Conservation (phyloP, 1,140 invertebrate genomes). For the Ceratina japonica region DNA sequence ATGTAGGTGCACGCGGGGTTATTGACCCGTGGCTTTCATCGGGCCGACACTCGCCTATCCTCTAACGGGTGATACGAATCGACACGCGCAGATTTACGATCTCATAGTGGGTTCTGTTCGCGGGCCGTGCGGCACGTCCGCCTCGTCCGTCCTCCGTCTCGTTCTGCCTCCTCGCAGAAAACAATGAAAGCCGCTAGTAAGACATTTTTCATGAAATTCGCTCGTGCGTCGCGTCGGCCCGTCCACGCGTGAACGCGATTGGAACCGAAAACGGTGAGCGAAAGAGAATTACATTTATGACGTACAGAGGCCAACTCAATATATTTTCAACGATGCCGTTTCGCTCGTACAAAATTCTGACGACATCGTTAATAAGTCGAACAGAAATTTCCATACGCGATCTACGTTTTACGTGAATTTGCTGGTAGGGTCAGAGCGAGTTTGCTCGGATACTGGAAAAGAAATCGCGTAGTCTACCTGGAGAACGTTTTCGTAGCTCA, state of each 20-base stretch:
- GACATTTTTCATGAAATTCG: slow-evolving; percentile 57
- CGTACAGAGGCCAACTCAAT: too few relatives aligned
- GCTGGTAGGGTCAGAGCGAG: neutral
- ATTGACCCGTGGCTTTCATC: slow-evolving; percentile 63
- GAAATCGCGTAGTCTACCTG: slow-evolving; percentile 15
- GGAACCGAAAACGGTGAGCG: slow-evolving; percentile 18
- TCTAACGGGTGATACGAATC: slow-evolving; percentile 67
- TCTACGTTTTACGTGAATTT: neutral
- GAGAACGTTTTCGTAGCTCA: slow-evolving; percentile 18
- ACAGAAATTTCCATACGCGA: too few relatives aligned
- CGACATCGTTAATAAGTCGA: too few relatives aligned
- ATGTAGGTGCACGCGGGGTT: slow-evolving; percentile 60
- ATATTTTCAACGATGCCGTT: too few relatives aligned
- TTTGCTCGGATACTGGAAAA: neutral
- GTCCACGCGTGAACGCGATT: slow-evolving; percentile 7
- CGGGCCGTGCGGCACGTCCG: neutral
- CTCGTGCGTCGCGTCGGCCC: slow-evolving; percentile 5
- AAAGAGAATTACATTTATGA: too few relatives aligned
- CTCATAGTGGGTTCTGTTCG: slow-evolving; percentile 23
- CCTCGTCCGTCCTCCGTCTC: neutral
- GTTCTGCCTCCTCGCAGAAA: neutral
- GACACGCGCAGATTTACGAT: slow-evolving; percentile 64
- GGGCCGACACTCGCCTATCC: slow-evolving; percentile 41
- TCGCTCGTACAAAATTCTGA: too few relatives aligned
- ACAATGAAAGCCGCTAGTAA: slow-evolving; percentile 24